Conservation (phyloP, 2,888 invertebrate species). For the Iphiclides podalirius region DNA sequence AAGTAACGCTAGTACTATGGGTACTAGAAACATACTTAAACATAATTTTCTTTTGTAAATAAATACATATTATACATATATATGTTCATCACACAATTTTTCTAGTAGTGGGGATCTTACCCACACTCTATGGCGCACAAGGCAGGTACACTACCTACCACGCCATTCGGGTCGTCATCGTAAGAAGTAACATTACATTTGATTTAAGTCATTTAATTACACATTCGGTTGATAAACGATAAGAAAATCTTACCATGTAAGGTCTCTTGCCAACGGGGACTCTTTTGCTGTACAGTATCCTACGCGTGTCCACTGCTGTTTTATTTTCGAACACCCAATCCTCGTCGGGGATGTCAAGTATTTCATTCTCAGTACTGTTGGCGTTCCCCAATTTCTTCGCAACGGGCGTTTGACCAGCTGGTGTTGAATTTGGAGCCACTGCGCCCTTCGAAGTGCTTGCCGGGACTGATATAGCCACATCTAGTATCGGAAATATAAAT, state of each 20-base stretch:
- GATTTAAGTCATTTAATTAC: not conserved
- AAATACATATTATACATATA: too few relatives aligned
- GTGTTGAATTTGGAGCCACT: not conserved
- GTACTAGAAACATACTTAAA: too few relatives aligned
- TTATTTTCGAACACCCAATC: conserved; percentile 64
- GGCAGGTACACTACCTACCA: too few relatives aligned
- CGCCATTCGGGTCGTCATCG: too few relatives aligned
- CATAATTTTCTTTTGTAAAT: too few relatives aligned
- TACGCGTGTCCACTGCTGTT: conserved; percentile 55
- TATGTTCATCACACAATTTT: too few relatives aligned
- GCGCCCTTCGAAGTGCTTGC: conserved; percentile 18
- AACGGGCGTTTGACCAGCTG: conserved; percentile 26
- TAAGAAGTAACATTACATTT: too few relatives aligned
- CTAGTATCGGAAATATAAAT: not conserved
- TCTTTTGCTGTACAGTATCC: conserved; percentile 61
- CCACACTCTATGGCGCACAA: too few relatives aligned
- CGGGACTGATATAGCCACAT: conserved; percentile 24
- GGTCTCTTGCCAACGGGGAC: conserved; percentile 54
- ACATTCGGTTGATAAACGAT: too few relatives aligned
- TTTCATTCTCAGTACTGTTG: conserved; percentile 18
- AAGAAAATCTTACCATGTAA: conserved; percentile 56
- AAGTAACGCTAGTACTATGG: too few relatives aligned
- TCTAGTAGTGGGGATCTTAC: too few relatives aligned
- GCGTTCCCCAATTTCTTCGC: conserved; percentile 24
- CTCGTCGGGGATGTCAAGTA: conserved; percentile 50